Base-by-base conservation (phyloP, 1,140 invertebrate genomes). In the Drosophila rhopaloa region DNA sequence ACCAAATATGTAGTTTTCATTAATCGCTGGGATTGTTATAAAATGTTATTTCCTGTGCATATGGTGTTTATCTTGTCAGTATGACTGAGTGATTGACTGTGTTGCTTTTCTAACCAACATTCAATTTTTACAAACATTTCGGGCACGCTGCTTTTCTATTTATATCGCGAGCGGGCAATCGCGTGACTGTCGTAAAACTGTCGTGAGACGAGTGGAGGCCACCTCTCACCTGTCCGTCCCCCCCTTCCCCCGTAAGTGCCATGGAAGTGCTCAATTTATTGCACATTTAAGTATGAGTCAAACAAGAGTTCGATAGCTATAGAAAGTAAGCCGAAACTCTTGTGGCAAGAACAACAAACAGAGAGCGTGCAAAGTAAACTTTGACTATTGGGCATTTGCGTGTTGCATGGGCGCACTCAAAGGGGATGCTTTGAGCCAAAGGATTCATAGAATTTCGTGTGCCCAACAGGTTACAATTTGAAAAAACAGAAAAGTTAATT, bases 91-190 rank as follows among this genome's bases (percentile, higher is more conserved):
- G 83, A 89, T 89, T 89, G 83, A 88, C 81, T 89, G 84, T 89
- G 84, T 84, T 84, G 77, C 61, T 78, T 83, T 89, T 84, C 84
- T 89, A 84, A 89, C 84, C 84, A 83, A 84, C 61, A 83, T 89
- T 89, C 84, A 89, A 89, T 89, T 89, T 81, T 66, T 58, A 62
- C 63, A 77, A 89, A 71, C 85, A 83, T 80, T 81, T 78, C 67
- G 62, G 77, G 78, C 82, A 85, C 68, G 67, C 62, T 61, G 48
- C 29, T 29, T 24, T 59, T 40, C 76, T 88, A 80, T 89, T 79
- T 88, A 83, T 88, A 88, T 66, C 79, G 54, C 62, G 63, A 63
- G 48, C 50, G 60, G 83, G 53, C 37, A 40, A 78, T 85, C 81
- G 84, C 84, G 84, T 88, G 84, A 78, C 84, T 77, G 43, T 57